Evolutionary conservation across 2,888 invertebrate species (phyloP), one percentile per base, ranked within the genome.

Genomic region (Eulithis prunata): DNA sequence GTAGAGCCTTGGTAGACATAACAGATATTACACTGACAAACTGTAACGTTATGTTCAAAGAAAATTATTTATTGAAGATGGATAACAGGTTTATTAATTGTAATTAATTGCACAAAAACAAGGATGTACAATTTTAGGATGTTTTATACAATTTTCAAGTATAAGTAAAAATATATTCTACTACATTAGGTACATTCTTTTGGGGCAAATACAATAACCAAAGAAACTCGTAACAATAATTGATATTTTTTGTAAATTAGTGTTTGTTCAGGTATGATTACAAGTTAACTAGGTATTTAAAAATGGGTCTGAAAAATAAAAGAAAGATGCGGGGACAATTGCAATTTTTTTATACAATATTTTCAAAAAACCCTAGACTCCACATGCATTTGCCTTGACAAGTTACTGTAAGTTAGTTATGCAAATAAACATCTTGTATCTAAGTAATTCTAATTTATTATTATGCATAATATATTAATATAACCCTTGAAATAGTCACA

Each of bases 1-100:
- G 64, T 43, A 62, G 68, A 60, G 59, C 56, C 61, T 12, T 11
- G 14, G 0, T 56, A 11, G 32, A 56, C 52, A 66, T 57, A 57
- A 68, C 61, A 68, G 55, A 58, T 41, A 53, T 7, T 55, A 63
- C n/a, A 53, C 13, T 58, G 60, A 8, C 49, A 56, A 12, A 52
- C 47, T 57, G 45, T 38, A 60, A 43, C 41, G 53, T 45, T 53
- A 57, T 57, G 47, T 60, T 57, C 45, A 67, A 38, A 3, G 13
- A 53, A 32, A 46, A 52, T 47, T 56, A 54, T 62, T 60, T 14
- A 41, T 63, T 55, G 13, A 45, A n/a, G 38, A 53, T 57, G 38
- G 47, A 54, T 43, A 47, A 67, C 60, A 67, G 60, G 53, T 36
- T 3, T 4, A 41, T 7, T 45, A 52, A 52, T 21, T 41, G 36